Percentiles rank a stretch among this genome's conserved stretches.
These are phyloP conservation scores for Dyspetes luteomarginatus DNA, from an alignment of 2,888 invertebrate species.

Conservation along the genomic window DNA sequence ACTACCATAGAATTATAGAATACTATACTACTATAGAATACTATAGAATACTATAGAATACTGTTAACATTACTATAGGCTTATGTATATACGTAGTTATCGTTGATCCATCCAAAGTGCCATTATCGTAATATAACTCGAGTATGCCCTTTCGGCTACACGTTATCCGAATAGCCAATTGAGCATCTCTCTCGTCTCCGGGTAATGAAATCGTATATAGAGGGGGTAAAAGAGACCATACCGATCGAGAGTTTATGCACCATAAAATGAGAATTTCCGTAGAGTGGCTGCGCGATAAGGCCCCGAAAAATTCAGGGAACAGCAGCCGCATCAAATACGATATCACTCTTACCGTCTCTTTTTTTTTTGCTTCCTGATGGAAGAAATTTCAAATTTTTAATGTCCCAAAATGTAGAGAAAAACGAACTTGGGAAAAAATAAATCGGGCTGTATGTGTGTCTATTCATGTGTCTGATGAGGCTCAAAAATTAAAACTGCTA, in stretches of 20 bases:
- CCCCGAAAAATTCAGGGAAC: constrained; percentile 22
- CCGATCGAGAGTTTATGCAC: constrained; percentile 75
- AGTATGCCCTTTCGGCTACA: constrained; percentile 57
- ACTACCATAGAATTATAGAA: not conserved
- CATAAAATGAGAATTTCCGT: constrained; percentile 76
- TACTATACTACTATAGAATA: constrained; percentile 15
- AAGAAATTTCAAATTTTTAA: too few species aligned
- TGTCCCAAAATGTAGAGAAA: too few species aligned
- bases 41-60: not conserved
- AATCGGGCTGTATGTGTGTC: not conserved
- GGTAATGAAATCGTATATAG: constrained; percentile 61
- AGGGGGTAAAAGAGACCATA: constrained; percentile 37
- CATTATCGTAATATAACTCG: constrained; percentile 70
- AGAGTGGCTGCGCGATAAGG: constrained; percentile 54
- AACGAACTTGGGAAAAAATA: too few species aligned
- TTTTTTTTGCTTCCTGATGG: not conserved
- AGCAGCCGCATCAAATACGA: constrained; percentile 40
- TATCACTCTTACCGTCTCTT: not conserved
- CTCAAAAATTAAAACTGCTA: not conserved
- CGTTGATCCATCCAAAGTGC: constrained; percentile 72
- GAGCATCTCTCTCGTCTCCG: constrained; percentile 64
- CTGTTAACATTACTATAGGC: not conserved
- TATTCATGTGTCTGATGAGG: not conserved
- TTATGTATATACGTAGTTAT: constrained; percentile 23
- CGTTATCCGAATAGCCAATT: constrained; percentile 76